Evolutionary conservation across 1,140 invertebrate species (phyloP).

Genomic region (Eurosta solidaginis): DNA sequence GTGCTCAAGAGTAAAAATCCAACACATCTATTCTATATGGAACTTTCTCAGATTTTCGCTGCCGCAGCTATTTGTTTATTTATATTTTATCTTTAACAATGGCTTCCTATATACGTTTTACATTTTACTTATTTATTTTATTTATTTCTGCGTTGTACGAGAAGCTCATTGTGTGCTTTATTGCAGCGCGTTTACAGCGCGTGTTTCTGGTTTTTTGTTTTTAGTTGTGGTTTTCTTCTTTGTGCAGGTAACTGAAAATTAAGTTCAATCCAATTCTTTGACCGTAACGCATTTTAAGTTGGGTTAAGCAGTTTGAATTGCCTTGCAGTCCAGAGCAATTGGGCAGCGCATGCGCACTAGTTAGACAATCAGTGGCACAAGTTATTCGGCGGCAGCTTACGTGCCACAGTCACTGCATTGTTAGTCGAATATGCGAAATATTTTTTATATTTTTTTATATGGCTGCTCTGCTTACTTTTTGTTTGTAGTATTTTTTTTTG

Average conservation of each 20-base stretch:
- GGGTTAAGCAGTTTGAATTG: constrained; percentile 9
- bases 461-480: neutral
- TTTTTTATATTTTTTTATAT: neutral
- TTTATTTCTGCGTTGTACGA: neutral
- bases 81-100: neutral
- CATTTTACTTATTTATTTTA: neutral
- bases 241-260: constrained; percentile 18
- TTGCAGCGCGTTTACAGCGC: neutral
- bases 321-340: constrained; percentile 1
- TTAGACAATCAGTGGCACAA: neutral
- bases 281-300: constrained; percentile 21
- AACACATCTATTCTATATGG: constrained; percentile 4
- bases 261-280: constrained; percentile 20
- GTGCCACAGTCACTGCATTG: neutral
- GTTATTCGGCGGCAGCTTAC: neutral
- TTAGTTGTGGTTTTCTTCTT: neutral
- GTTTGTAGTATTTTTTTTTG: neutral
- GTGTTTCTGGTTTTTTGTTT: neutral
- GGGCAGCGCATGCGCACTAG: neutral
- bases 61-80: constrained; percentile 1
- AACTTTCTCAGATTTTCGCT: constrained; percentile 3
- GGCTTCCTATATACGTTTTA: neutral
- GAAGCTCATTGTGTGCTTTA: neutral
- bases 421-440: constrained; percentile 17
- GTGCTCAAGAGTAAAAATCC: neutral